A percentile compares a stretch with the other conserved stretches of the same genome.
Evolutionary conservation across 2,888 invertebrate species (phyloP).

Genomic region (Aporophyla lueneburgensis): DNA sequence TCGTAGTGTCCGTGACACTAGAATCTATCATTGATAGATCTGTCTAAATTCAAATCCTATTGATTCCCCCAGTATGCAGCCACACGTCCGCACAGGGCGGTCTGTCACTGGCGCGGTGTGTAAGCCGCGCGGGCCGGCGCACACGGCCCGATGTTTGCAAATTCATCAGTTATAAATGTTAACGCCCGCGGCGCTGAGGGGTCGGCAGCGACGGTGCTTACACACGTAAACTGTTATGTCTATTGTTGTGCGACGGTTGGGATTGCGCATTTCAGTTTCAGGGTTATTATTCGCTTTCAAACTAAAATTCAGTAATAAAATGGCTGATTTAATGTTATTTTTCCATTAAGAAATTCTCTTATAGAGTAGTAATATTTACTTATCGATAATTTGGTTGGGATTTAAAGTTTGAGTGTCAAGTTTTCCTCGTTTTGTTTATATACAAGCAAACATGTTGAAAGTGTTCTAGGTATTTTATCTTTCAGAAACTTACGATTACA

Average conservation of each 20-base stretch:
- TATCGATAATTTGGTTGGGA: no score
- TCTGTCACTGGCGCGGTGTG: background rate
- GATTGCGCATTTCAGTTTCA: slow-evolving; percentile 1
- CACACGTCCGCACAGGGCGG: background rate
- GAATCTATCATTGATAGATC: background rate
- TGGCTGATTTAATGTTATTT: background rate
- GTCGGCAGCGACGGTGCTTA: slow-evolving; percentile 1
- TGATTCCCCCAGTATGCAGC: slow-evolving; percentile 12
- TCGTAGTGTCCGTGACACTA: background rate
- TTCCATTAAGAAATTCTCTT: background rate
- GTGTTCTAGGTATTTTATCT: background rate
- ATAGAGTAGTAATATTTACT: no score
- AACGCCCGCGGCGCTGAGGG: slow-evolving; percentile 41
- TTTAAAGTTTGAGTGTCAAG: no score
- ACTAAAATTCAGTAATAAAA: no score
- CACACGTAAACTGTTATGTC: slow-evolving; percentile 26
- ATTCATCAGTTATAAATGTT: slow-evolving; percentile 72
- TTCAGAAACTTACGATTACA: background rate
- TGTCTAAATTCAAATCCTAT: background rate
- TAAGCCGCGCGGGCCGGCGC: background rate
- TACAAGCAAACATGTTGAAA: no score
- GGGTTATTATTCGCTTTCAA: background rate
- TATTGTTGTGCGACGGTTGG: slow-evolving; percentile 10
- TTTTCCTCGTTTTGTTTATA: no score
- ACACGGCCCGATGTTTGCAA: slow-evolving; percentile 63